phyloP scores from a whole-genome alignment of 1,140 invertebrate genomes.

The Lethocerus indicus region DNA sequence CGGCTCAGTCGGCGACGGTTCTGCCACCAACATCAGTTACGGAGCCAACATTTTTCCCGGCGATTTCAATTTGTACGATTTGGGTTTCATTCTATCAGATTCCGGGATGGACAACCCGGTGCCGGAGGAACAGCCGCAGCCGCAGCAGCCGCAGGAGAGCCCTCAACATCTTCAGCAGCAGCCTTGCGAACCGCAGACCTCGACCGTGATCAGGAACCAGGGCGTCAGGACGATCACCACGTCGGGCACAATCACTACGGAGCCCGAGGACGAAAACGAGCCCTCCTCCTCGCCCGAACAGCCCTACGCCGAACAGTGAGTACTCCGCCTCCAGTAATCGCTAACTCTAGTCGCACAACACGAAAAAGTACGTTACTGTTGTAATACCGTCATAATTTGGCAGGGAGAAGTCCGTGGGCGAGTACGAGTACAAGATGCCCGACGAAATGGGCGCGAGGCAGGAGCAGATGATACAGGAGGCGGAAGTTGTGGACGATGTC shows the following conservation, averaged over 20 bases:
- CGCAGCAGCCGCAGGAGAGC: not conserved
- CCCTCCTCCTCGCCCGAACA: conserved; percentile 3
- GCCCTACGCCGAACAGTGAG: conserved; percentile 5
- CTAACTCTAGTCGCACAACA: too few relatives aligned
- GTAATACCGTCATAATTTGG: too few relatives aligned
- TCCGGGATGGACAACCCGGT: conserved; percentile 1
- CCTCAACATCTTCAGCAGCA: too few relatives aligned
- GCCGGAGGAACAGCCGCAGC: not conserved
- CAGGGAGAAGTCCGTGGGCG: too few relatives aligned
- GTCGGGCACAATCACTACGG: conserved; percentile 17
- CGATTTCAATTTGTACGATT: not conserved
- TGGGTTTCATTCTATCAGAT: not conserved
- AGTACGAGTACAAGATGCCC: too few relatives aligned
- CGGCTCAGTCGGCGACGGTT: too few relatives aligned
- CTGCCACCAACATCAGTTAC: too few relatives aligned
- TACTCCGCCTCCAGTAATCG: too few relatives aligned
- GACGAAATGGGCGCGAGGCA: too few relatives aligned
- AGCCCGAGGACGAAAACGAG: conserved; percentile 9
- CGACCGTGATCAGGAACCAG: conserved; percentile 15
- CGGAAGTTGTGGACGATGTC: not conserved
- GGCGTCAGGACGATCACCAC: conserved; percentile 17
- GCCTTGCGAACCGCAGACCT: not conserved
- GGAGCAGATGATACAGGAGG: not conserved
- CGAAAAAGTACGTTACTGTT: too few relatives aligned
- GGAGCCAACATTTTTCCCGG: too few relatives aligned